Evolutionary conservation across 2,888 invertebrate species (phyloP).

Genomic region (Periphyllus acericola): DNA sequence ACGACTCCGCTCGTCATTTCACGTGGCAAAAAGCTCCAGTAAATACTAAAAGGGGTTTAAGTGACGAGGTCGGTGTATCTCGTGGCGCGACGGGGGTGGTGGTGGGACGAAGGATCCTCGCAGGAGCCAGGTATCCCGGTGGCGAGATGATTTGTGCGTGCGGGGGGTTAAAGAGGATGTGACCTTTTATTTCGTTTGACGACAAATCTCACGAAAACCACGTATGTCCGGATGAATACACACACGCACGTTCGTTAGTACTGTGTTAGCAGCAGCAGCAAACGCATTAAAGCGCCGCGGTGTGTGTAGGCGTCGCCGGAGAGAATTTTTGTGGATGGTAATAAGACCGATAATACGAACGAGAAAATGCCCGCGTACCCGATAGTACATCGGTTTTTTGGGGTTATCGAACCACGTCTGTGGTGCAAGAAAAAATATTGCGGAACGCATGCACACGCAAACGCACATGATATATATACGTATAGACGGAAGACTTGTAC

Average conservation of each 20-base stretch:
- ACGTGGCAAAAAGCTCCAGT: background rate
- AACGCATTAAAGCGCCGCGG: no score
- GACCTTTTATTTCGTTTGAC: background rate
- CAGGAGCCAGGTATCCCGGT: no score
- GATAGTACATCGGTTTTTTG: background rate
- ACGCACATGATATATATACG: background rate
- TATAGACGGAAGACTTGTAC: background rate
- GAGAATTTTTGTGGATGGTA: background rate
- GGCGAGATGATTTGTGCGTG: background rate
- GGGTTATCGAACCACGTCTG: background rate
- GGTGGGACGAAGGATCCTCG: background rate
- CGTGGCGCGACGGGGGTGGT: background rate
- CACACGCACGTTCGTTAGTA: background rate
- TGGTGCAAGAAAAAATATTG: background rate
- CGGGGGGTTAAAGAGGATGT: background rate
- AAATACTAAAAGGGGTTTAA: slow-evolving; percentile 24
- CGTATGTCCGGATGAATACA: background rate
- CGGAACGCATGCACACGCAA: background rate
- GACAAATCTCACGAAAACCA: background rate
- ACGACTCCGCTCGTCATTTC: background rate
- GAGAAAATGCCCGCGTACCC: background rate
- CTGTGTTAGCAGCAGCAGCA: background rate
- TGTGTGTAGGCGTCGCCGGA: background rate
- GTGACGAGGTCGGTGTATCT: slow-evolving; percentile 16
- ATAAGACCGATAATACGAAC: background rate